phyloP scores from a whole-genome alignment of 2,113 vertebrate species.

The Coturnix japonica region DNA sequence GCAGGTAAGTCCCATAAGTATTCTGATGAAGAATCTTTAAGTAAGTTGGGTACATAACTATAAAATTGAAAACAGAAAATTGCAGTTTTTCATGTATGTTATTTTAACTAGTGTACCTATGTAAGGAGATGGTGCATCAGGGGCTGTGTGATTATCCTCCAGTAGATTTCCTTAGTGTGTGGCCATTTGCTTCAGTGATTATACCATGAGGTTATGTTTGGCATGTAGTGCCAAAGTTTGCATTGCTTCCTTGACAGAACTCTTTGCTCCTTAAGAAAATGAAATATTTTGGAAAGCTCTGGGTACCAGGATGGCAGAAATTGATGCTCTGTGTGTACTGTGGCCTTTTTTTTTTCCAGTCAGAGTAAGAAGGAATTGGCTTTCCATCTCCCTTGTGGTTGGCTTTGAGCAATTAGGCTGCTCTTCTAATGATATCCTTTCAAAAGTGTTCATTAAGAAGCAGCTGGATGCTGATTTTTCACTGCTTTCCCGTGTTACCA shows the following conservation, averaged over 20 bases:
- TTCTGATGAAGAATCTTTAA: not conserved
- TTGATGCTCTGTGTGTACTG: not conserved
- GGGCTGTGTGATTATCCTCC: not conserved
- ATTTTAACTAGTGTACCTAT: not conserved
- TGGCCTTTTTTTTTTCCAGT: not conserved
- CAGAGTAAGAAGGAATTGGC: not conserved
- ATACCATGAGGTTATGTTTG: not conserved
- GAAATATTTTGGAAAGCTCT: not conserved
- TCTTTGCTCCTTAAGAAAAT: not conserved
- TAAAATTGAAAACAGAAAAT: not conserved
- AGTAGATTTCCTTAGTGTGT: accelerated
- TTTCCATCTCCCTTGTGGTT: not conserved
- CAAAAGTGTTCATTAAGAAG: not conserved
- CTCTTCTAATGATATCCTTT: not conserved
- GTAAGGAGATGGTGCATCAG: not conserved
- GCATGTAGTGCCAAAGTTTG: not conserved
- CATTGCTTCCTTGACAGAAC: not conserved
- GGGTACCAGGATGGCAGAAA: not conserved
- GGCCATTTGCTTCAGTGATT: not conserved
- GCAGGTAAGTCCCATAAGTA: not conserved
- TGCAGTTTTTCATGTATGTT: not conserved
- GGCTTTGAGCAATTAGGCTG: not conserved
- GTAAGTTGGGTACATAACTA: not conserved
- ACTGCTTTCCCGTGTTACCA: not conserved
- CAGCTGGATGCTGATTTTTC: not conserved